Conservation (phyloP, 64 coral and sea anemone species). For the Orbicella faveolata region DNA sequence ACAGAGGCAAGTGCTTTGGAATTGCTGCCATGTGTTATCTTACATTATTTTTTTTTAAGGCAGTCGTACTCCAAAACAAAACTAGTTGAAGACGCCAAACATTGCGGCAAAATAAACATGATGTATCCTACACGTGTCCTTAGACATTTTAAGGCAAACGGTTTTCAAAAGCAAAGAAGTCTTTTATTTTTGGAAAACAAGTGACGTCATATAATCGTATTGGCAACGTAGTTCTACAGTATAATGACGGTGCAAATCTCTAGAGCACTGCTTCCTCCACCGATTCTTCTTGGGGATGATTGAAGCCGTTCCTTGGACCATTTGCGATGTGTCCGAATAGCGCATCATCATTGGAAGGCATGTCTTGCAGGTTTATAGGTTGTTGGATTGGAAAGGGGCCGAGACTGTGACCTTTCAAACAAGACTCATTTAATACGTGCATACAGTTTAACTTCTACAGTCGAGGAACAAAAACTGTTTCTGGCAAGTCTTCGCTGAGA, state of each 20-base stretch:
- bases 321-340: background rate
- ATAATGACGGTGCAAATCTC: background rate
- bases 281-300: conserved; percentile 7
- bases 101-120: too few species aligned
- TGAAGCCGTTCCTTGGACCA: background rate
- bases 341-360: background rate
- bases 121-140: too few species aligned
- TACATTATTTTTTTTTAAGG: too few species aligned
- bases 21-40: too few species aligned
- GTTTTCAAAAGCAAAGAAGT: too few species aligned
- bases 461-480: background rate
- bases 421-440: background rate
- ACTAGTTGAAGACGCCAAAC: too few species aligned
- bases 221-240: background rate
- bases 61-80: too few species aligned
- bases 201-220: conserved; percentile 9
- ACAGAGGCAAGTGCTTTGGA: too few species aligned
- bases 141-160: too few species aligned
- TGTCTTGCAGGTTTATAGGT: background rate
- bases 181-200: background rate
- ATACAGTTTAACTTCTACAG: background rate
- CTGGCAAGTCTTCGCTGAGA: background rate
- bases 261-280: conserved; percentile 26
- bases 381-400: too few species aligned
- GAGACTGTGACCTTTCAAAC: background rate